Evolutionary conservation across 1,140 invertebrate species (phyloP).

Genomic region (Scaptomyza hsui): DNA sequence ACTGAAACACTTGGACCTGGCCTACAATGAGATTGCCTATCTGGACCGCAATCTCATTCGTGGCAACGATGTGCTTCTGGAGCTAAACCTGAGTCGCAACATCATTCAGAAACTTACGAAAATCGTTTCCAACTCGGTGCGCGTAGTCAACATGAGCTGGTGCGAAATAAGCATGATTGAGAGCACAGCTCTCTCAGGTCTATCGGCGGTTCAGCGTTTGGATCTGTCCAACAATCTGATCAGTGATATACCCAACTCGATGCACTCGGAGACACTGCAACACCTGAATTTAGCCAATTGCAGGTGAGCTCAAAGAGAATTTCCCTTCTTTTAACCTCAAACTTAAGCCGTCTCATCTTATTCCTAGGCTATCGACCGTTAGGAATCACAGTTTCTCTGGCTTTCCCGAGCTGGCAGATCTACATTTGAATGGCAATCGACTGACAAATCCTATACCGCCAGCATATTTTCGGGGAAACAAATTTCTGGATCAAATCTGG

Average conservation of each 20-base stretch:
- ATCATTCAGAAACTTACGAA: slow-evolving; percentile 86
- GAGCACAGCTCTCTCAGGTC: slow-evolving; percentile 85
- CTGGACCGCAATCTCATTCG: slow-evolving; percentile 85
- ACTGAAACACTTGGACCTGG: slow-evolving; percentile 87
- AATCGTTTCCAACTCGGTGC: slow-evolving; percentile 85
- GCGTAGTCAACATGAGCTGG: slow-evolving; percentile 86
- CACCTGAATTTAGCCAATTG: slow-evolving; percentile 86
- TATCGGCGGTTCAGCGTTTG: slow-evolving; percentile 85
- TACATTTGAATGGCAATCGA: slow-evolving; percentile 87
- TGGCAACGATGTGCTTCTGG: slow-evolving; percentile 85
- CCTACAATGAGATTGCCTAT: slow-evolving; percentile 87
- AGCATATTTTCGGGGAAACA: slow-evolving; percentile 86
- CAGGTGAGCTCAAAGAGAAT: slow-evolving; percentile 46
- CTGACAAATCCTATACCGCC: slow-evolving; percentile 86
- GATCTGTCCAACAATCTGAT: slow-evolving; percentile 87
- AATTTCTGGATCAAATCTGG: slow-evolving; percentile 85
- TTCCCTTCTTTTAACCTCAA: too few relatives aligned
- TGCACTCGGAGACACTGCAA: slow-evolving; percentile 85
- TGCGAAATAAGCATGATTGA: slow-evolving; percentile 86
- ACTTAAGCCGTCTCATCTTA: too few relatives aligned
- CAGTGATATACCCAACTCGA: slow-evolving; percentile 85
- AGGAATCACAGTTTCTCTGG: slow-evolving; percentile 18
- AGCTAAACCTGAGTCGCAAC: slow-evolving; percentile 87
- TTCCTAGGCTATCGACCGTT: slow-evolving; percentile 51
- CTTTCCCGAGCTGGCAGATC: slow-evolving; percentile 24